Conservation (phyloP, 2,888 invertebrate species). For the Barypeithes pellucidus region DNA sequence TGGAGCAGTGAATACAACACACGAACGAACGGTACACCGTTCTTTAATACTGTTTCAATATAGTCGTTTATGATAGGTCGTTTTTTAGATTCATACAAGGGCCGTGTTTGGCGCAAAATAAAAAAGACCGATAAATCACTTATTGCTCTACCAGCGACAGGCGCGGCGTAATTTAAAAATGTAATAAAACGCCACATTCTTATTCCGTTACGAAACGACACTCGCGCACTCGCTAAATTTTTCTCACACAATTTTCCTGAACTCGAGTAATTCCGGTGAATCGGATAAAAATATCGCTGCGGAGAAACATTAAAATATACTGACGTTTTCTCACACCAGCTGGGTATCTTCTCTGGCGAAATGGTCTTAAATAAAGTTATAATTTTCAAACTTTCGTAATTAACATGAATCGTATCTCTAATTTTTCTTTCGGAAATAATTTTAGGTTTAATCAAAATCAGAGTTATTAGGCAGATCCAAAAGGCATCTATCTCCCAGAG, state of each 20-base stretch:
- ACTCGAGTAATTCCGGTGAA: conserved; percentile 25
- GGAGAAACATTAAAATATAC: conserved; percentile 27
- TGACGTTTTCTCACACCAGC: conserved; percentile 28
- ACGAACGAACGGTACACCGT: no score
- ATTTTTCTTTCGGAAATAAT: no score
- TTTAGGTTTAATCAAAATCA: no score
- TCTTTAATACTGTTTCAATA: no score
- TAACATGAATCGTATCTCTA: neutral
- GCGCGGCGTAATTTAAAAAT: neutral
- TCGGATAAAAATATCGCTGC: conserved; percentile 26
- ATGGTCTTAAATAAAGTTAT: conserved; percentile 8
- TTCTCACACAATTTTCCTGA: conserved; percentile 21
- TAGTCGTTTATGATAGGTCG: no score
- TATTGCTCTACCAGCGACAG: neutral
- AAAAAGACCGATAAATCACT: neutral
- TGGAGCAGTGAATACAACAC: no score
- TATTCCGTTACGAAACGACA: conserved; percentile 1
- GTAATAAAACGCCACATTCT: conserved; percentile 1
- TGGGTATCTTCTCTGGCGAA: conserved; percentile 4
- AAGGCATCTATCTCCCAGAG: no score
- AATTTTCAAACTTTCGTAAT: conserved; percentile 12
- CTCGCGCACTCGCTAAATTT: conserved; percentile 6
- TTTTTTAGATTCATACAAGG: no score
- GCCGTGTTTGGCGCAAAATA: neutral
- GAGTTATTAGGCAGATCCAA: no score